Evolutionary conservation across 2,113 vertebrate genomes (phyloP).

Genomic region (Corydoras maculifer): DNA sequence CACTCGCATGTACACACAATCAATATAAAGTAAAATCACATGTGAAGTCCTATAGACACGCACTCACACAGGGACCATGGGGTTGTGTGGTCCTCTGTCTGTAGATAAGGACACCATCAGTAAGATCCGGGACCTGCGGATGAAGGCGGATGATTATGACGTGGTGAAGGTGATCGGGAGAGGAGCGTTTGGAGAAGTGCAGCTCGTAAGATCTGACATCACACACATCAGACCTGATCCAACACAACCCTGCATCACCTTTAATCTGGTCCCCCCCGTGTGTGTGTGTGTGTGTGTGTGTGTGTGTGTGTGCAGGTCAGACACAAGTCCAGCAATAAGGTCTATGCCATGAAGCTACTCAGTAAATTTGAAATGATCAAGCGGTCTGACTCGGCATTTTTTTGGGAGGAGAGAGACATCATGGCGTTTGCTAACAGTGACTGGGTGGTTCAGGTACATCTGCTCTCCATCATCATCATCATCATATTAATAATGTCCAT

Average conservation of each 20-base stretch:
- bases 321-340: slow-evolving; percentile 89
- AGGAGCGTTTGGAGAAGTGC: slow-evolving; percentile 97
- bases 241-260: background rate
- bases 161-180: slow-evolving; percentile 98
- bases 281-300: background rate
- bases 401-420: slow-evolving; percentile 99
- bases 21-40: background rate
- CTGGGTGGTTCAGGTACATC: slow-evolving; percentile 95
- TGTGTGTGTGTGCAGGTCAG: slow-evolving; percentile 71
- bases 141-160: slow-evolving; percentile 98
- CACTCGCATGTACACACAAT: background rate
- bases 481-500: no score
- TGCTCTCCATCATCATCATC: background rate
- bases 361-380: slow-evolving; percentile 99
- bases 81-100: background rate
- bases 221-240: background rate
- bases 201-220: slow-evolving; percentile 73
- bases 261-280: slow-evolving; percentile 23
- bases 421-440: slow-evolving; percentile 97
- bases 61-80: no score
- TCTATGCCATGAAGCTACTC: slow-evolving; percentile 97
- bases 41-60: no score
- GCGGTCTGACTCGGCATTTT: slow-evolving; percentile 97
- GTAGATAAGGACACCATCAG: slow-evolving; percentile 94
- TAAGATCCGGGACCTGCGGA: slow-evolving; percentile 93